A percentile compares a stretch with the other conserved stretches of the same genome.
Conservation (phyloP, 2,797 vertebrate species). For the Melanotaenia parkinsoni region DNA sequence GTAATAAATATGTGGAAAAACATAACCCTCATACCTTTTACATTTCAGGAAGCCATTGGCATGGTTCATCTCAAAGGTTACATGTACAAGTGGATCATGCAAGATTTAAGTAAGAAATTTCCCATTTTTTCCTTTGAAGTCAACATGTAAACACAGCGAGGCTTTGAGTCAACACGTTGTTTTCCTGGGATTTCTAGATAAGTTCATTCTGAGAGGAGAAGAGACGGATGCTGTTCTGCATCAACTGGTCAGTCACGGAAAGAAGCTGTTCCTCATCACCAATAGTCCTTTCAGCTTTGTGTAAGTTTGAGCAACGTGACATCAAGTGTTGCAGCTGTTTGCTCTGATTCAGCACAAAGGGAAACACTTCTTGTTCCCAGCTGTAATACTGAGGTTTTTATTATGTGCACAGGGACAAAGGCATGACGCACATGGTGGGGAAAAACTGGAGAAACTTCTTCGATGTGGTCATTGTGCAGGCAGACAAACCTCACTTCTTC, state of each 20-base stretch:
- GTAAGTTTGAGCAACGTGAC: conserved; percentile 72
- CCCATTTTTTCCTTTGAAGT: neutral
- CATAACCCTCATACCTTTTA: neutral
- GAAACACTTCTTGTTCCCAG: neutral
- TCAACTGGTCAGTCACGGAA: conserved; percentile 79
- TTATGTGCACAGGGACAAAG: conserved; percentile 82
- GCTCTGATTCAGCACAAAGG: conserved; percentile 14
- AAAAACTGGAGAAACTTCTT: conserved; percentile 89
- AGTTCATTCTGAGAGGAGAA: conserved; percentile 86
- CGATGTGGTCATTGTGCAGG: conserved; percentile 88
- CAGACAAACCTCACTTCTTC: conserved; percentile 91
- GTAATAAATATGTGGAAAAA: conserved; percentile 1
- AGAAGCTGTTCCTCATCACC: conserved; percentile 90
- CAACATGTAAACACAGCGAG: too few species aligned
- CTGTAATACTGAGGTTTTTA: neutral
- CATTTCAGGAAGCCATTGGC: conserved; percentile 84
- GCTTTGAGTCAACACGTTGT: neutral
- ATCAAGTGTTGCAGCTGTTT: neutral
- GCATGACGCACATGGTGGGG: conserved; percentile 90
- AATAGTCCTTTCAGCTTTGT: conserved; percentile 92
- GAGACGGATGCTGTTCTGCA: conserved; percentile 87
- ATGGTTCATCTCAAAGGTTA: conserved; percentile 90
- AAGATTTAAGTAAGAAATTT: conserved; percentile 81
- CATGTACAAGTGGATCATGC: conserved; percentile 92
- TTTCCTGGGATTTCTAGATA: conserved; percentile 70